Percentiles rank a stretch among this genome's conserved stretches.
Conservation (phyloP, 2,113 vertebrate genomes). For the Chlorodrepanis virens region DNA sequence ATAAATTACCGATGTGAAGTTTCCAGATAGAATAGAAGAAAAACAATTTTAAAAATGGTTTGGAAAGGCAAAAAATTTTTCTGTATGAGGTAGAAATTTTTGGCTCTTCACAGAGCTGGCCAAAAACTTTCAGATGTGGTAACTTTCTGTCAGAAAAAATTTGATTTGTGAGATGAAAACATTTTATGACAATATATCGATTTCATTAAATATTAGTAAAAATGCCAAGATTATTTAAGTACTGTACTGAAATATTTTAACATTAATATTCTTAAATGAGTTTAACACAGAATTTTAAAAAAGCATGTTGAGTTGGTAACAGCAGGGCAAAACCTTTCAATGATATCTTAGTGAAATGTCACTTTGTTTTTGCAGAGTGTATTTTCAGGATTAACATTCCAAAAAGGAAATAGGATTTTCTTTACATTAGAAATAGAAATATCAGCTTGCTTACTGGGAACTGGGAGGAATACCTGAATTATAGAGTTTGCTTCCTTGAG, state of each 20-base stretch:
- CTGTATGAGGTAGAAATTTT: not conserved
- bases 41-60: not conserved
- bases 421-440: not conserved
- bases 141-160: not conserved
- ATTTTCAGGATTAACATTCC: conserved; percentile 12
- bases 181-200: not conserved
- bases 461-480: not conserved
- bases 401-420: not conserved
- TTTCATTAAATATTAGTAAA: not conserved
- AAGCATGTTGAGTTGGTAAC: not conserved
- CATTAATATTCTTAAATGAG: not conserved
- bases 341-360: not conserved
- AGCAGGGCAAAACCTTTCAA: not conserved
- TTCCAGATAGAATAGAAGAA: not conserved
- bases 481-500: not conserved
- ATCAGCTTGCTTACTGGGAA: not conserved
- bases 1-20: not conserved
- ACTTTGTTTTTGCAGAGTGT: not conserved
- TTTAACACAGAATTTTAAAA: not conserved
- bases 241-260: not conserved
- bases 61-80: not conserved
- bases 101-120: not conserved
- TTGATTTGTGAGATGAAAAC: not conserved
- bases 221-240: not conserved
- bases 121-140: not conserved